Conservation (phyloP, 2,797 vertebrate species). For the Pseudochirops cupreus region DNA sequence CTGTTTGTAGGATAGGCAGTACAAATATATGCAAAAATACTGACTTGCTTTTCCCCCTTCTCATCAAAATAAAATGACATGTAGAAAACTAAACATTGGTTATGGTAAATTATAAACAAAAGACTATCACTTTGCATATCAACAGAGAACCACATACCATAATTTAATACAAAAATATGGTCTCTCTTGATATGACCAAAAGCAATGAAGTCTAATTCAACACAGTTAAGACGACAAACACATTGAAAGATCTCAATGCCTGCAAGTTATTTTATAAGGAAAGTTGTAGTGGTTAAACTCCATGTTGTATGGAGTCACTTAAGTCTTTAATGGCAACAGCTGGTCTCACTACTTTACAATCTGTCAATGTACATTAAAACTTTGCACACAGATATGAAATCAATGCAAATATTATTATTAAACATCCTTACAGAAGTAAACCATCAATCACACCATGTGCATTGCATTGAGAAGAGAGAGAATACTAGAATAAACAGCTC, state of each 20-base stretch:
- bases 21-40: constrained; percentile 49
- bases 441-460: neutral
- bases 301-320: constrained; percentile 5
- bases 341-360: neutral
- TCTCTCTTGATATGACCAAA: constrained; percentile 47
- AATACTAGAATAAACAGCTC: neutral
- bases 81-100: constrained; percentile 29
- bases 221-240: neutral
- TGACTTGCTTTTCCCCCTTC: neutral
- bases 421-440: constrained; percentile 1
- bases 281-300: neutral
- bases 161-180: constrained; percentile 38
- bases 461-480: neutral
- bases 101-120: constrained; percentile 5
- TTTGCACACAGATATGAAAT: constrained; percentile 32
- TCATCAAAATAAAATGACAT: neutral
- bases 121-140: neutral
- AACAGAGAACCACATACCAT: constrained; percentile 46
- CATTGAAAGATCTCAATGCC: constrained; percentile 50
- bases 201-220: constrained; percentile 44
- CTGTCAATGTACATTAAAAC: neutral
- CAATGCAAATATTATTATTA: constrained; percentile 39
- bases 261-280: constrained; percentile 54
- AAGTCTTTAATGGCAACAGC: constrained; percentile 27
- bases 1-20: constrained; percentile 30